phyloP scores from a whole-genome alignment of 2,888 invertebrate genomes.

The Drosophila histrio region DNA sequence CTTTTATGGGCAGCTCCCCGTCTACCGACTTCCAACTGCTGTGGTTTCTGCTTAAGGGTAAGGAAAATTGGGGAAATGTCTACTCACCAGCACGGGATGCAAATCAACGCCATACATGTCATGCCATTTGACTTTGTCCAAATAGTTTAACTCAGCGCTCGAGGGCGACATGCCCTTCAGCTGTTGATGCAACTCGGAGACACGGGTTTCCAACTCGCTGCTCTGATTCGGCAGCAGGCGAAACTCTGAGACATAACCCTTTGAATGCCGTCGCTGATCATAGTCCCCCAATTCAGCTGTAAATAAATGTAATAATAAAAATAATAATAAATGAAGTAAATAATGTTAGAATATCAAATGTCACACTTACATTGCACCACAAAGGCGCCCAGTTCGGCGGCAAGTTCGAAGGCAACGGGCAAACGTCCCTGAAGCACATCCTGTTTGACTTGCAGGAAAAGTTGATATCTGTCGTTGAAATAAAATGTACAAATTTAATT shows the following conservation, averaged over 20 bases:
- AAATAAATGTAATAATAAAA: too few relatives aligned
- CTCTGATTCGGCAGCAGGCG: slow-evolving; percentile 96
- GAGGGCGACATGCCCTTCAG: slow-evolving; percentile 90
- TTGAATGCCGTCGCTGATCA: slow-evolving; percentile 93
- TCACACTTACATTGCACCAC: slow-evolving; percentile 95
- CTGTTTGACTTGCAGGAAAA: slow-evolving; percentile 98
- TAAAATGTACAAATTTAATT: slow-evolving; percentile 62
- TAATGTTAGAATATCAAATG: not conserved
- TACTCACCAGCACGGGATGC: slow-evolving; percentile 96
- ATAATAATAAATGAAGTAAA: not conserved
- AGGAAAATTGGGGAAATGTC: not conserved
- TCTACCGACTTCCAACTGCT: not conserved
- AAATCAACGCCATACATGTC: slow-evolving; percentile 99
- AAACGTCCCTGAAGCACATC: slow-evolving; percentile 97
- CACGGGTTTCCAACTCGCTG: slow-evolving; percentile 93
- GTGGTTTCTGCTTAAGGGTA: slow-evolving; percentile 4
- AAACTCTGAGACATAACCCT: slow-evolving; percentile 97
- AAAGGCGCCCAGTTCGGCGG: slow-evolving; percentile 95
- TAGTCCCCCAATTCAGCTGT: slow-evolving; percentile 97
- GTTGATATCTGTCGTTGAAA: slow-evolving; percentile 92
- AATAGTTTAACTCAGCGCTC: slow-evolving; percentile 96
- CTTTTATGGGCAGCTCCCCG: slow-evolving; percentile 48
- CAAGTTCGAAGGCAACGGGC: slow-evolving; percentile 95
- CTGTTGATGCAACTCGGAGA: slow-evolving; percentile 94
- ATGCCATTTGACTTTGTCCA: slow-evolving; percentile 99